Evolutionary conservation across 2,113 vertebrate species (phyloP).

Genomic region (Istiophorus platypterus): DNA sequence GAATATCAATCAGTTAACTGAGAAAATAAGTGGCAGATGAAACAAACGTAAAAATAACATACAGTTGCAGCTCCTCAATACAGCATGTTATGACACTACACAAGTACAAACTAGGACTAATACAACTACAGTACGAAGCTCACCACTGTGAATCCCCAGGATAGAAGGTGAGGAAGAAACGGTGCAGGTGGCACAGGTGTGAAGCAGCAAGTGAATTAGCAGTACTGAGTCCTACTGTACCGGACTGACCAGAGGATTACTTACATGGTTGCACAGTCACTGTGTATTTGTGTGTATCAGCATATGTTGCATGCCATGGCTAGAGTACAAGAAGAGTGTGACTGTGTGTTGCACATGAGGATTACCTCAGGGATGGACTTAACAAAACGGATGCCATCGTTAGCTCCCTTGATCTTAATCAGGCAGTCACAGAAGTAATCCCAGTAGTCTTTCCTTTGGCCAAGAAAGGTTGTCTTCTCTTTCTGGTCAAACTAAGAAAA

Average conservation of each 20-base stretch:
- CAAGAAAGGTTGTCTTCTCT: conserved; percentile 92
- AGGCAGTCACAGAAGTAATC: conserved; percentile 97
- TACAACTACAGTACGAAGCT: conserved; percentile 41
- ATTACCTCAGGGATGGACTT: conserved; percentile 95
- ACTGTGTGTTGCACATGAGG: conserved; percentile 38
- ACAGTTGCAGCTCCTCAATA: neutral
- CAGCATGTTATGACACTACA: too few relatives aligned
- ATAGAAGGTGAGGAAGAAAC: conserved; percentile 30
- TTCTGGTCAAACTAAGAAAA: conserved; percentile 94
- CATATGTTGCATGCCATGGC: conserved; percentile 35
- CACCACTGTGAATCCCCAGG: conserved; percentile 59
- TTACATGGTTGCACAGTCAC: conserved; percentile 41
- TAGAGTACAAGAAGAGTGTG: neutral
- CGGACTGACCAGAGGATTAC: conserved; percentile 58
- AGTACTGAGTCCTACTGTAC: conserved; percentile 30
- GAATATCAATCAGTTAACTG: too few relatives aligned
- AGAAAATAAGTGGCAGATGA: neutral
- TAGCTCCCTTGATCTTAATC: conserved; percentile 94
- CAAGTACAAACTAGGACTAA: neutral
- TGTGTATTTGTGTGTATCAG: conserved; percentile 37
- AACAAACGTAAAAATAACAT: neutral
- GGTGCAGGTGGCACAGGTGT: conserved; percentile 4
- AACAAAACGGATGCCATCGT: conserved; percentile 96
- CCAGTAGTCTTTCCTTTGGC: conserved; percentile 97
- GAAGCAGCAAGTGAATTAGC: conserved; percentile 48